phyloP scores from a whole-genome alignment of 2,888 invertebrate genomes.

The Gastracanthus pulcherrimus region DNA sequence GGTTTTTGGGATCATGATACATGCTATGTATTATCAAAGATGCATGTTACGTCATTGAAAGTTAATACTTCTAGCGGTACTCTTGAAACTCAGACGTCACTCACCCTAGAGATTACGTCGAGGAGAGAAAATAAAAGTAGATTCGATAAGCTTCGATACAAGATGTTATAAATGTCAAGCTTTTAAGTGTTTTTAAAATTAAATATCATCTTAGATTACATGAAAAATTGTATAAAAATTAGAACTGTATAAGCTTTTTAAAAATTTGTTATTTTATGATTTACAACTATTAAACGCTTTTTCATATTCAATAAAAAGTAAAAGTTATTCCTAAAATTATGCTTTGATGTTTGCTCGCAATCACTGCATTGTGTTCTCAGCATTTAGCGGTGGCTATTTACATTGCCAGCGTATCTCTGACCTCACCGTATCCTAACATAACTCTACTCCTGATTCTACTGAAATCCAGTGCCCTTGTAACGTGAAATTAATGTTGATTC shows the following conservation, averaged over 20 bases:
- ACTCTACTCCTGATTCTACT: slow-evolving; percentile 4
- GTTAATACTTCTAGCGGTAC: too few relatives aligned
- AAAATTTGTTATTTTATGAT: too few relatives aligned
- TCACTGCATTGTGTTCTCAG: slow-evolving; percentile 5
- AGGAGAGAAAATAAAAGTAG: too few relatives aligned
- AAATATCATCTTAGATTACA: too few relatives aligned
- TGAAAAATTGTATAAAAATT: too few relatives aligned
- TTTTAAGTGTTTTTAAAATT: too few relatives aligned
- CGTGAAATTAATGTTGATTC: slow-evolving; percentile 30
- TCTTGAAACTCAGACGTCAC: too few relatives aligned
- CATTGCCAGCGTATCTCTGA: not conserved
- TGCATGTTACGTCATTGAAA: not conserved
- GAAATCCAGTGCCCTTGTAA: slow-evolving; percentile 1
- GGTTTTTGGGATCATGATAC: not conserved
- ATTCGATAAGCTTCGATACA: too few relatives aligned
- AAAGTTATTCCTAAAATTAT: not conserved
- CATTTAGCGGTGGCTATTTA: slow-evolving; percentile 16
- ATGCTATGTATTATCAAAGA: not conserved
- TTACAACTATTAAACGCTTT: too few relatives aligned
- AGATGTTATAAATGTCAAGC: too few relatives aligned
- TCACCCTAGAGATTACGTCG: not conserved
- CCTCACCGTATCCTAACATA: slow-evolving; percentile 19
- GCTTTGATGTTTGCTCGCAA: not conserved
- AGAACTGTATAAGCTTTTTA: too few relatives aligned
- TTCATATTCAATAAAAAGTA: too few relatives aligned